Percentiles rank a stretch among this genome's conserved stretches.
Evolutionary conservation across 2,888 invertebrate genomes (phyloP).

Genomic region (Drosophila atroscutellata): DNA sequence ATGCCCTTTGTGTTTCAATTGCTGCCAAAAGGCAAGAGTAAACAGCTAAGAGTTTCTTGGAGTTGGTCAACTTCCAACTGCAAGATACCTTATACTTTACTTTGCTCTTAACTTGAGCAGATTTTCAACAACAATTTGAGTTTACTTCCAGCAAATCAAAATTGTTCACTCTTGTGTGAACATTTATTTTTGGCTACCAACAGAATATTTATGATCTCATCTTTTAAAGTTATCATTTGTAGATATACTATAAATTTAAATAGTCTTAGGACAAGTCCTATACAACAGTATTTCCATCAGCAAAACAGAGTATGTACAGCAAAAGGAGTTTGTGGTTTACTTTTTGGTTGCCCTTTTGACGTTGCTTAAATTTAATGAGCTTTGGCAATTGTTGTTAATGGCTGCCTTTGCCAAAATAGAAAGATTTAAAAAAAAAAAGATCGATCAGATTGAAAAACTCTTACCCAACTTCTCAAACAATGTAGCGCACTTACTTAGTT

Average conservation of each 20-base stretch:
- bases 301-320: conserved; percentile 7
- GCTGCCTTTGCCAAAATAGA: conserved; percentile 3
- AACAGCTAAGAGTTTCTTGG: background rate
- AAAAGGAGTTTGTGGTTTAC: conserved; percentile 62
- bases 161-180: background rate
- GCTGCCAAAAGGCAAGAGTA: conserved; percentile 45
- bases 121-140: background rate
- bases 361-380: conserved; percentile 68
- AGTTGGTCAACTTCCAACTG: background rate
- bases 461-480: conserved; percentile 18
- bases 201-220: background rate
- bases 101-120: background rate
- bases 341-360: conserved; percentile 39
- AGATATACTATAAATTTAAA: background rate
- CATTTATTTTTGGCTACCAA: background rate
- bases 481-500: conserved; percentile 18
- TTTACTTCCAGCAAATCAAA: background rate
- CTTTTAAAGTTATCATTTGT: background rate
- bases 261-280: too few relatives aligned
- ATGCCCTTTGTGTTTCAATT: conserved; percentile 64
- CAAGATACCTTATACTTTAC: conserved; percentile 7
- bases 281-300: accelerated
- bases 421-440: background rate
- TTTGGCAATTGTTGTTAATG: conserved; percentile 53
- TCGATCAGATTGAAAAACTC: background rate